Percentiles rank a stretch among this genome's conserved stretches.
These are phyloP conservation scores for Chaetoderma sp. DNA, from an alignment of 2,888 invertebrate genomes.

Conservation along the genomic window DNA sequence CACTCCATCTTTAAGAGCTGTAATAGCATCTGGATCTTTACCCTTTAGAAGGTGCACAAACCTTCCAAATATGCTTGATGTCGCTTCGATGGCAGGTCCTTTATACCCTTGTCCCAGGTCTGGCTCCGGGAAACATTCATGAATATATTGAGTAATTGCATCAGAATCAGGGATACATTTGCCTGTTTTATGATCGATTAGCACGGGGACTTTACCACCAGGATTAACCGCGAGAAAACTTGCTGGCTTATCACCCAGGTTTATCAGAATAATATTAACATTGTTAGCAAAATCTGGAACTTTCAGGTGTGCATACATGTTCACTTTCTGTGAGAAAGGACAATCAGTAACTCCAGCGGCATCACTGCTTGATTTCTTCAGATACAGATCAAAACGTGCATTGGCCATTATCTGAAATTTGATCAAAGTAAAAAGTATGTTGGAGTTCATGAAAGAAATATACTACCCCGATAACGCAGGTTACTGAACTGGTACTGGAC, in stretches of 20 bases:
- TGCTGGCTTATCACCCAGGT: constrained; percentile 39
- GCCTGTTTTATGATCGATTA: constrained; percentile 37
- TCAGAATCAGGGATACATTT: constrained; percentile 41
- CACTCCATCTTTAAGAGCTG: constrained; percentile 33
- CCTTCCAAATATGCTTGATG: constrained; percentile 40
- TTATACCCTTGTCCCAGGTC: constrained; percentile 23
- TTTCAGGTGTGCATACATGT: constrained; percentile 41
- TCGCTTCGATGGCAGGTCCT: constrained; percentile 37
- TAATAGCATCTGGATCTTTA: constrained; percentile 32
- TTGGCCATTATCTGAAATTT: not conserved
- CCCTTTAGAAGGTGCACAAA: constrained; percentile 45
- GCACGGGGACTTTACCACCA: constrained; percentile 45
- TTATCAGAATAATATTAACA: constrained; percentile 33
- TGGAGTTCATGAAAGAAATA: too few relatives aligned
- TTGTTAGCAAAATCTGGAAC: constrained; percentile 18
- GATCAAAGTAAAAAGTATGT: not conserved
- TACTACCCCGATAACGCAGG: too few relatives aligned
- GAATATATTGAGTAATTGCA: constrained; percentile 41
- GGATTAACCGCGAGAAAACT: constrained; percentile 41
- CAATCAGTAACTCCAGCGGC: constrained; percentile 44
- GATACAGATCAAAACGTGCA: constrained; percentile 42
- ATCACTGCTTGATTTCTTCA: constrained; percentile 46
- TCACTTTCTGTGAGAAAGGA: constrained; percentile 44
- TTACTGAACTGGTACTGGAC: too few relatives aligned
- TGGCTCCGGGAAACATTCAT: constrained; percentile 26